phyloP scores from a whole-genome alignment of 2,888 invertebrate genomes.

The Myathropa florea region DNA sequence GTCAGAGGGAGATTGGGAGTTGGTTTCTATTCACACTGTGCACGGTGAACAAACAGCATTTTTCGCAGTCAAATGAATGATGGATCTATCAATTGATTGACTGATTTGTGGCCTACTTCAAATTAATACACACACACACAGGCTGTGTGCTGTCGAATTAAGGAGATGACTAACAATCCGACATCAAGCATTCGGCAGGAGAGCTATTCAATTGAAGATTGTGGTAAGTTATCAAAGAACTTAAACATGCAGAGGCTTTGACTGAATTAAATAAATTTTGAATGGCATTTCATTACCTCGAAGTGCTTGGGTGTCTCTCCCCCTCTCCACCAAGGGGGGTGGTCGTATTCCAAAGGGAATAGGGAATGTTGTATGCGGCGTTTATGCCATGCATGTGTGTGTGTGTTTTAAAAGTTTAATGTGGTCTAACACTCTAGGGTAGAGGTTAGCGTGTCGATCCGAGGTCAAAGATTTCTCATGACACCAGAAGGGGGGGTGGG shows the following conservation, averaged over 20 bases:
- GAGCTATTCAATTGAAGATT: constrained; percentile 7
- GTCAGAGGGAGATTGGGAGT: constrained; percentile 28
- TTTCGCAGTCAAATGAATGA: not conserved
- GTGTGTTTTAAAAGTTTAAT: not conserved
- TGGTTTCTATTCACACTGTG: not conserved
- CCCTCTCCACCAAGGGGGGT: too few relatives aligned
- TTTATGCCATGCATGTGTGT: not conserved
- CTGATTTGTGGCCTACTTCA: constrained; percentile 1
- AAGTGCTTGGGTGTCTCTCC: not conserved
- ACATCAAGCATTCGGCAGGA: not conserved
- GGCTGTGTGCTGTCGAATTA: too few relatives aligned
- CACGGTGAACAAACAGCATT: constrained; percentile 11
- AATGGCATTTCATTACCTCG: not conserved
- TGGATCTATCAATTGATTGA: constrained; percentile 13
- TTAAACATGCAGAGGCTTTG: not conserved
- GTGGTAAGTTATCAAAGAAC: constrained; percentile 45
- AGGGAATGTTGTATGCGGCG: not conserved
- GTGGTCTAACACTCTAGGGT: not conserved
- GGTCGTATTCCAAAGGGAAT: not conserved
- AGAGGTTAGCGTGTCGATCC: constrained; percentile 14
- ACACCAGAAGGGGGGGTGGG: not conserved
- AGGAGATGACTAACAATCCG: not conserved
- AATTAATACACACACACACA: not conserved
- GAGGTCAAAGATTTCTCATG: constrained; percentile 29
- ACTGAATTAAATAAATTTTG: not conserved